phyloP scores from a whole-genome alignment of 2,797 vertebrate genomes.

The Pantherophis vulpinus region DNA sequence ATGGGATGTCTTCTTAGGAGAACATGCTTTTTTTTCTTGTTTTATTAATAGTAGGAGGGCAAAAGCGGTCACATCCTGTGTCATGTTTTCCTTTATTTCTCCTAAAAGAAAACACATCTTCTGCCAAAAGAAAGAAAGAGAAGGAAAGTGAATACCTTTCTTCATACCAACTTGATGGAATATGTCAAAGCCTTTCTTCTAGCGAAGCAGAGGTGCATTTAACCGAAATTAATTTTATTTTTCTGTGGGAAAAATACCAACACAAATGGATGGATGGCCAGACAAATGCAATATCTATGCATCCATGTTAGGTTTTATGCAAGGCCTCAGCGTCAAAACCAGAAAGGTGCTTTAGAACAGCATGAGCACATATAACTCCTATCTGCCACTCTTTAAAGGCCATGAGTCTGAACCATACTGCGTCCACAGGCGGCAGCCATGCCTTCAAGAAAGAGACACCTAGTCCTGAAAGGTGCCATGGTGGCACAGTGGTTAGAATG shows the following conservation, averaged over 20 bases:
- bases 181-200: not conserved
- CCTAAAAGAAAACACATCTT: not conserved
- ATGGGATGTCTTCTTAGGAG: not conserved
- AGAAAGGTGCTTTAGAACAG: not conserved
- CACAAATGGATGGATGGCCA: not conserved
- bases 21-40: not conserved
- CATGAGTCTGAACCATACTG: not conserved
- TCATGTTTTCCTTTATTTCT: slow-evolving; percentile 1
- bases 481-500: not conserved
- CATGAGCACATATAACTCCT: not conserved
- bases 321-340: not conserved
- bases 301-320: not conserved
- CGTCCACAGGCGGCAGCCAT: not conserved
- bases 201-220: not conserved
- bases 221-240: not conserved
- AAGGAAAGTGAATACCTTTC: slow-evolving; percentile 5
- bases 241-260: not conserved
- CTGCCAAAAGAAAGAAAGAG: slow-evolving; percentile 4
- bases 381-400: not conserved
- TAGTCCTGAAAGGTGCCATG: not conserved
- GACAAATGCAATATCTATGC: not conserved
- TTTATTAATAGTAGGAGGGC: not conserved
- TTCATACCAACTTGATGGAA: not conserved
- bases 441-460: not conserved
- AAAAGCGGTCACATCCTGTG: not conserved